phyloP scores from a whole-genome alignment of 2,888 invertebrate species.

The Encarsia formosa region DNA sequence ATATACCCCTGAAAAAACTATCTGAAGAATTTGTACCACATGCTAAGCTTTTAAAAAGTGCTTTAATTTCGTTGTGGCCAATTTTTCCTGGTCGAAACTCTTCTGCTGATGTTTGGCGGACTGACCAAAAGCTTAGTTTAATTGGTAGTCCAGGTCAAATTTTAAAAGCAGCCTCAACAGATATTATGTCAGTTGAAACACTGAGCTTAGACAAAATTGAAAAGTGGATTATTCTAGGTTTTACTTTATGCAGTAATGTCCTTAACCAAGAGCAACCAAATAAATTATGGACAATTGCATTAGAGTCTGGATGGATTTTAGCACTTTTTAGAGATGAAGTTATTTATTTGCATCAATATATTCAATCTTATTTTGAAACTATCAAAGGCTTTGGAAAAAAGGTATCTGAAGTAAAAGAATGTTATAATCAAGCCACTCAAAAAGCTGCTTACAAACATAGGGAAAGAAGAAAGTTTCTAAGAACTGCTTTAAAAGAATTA shows the following conservation, averaged over 20 bases:
- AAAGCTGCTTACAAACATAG: constrained; percentile 89
- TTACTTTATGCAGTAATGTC: constrained; percentile 84
- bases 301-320: constrained; percentile 92
- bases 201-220: constrained; percentile 93
- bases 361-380: constrained; percentile 88
- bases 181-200: constrained; percentile 97
- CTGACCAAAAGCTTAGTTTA: constrained; percentile 87
- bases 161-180: constrained; percentile 89
- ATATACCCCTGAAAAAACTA: constrained; percentile 89
- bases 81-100: constrained; percentile 88
- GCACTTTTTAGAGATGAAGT: constrained; percentile 96
- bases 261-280: constrained; percentile 76
- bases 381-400: constrained; percentile 92
- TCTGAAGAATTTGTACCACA: constrained; percentile 97
- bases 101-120: constrained; percentile 90
- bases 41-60: constrained; percentile 78
- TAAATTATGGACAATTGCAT: constrained; percentile 85
- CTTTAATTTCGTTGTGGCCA: constrained; percentile 80
- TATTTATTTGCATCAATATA: constrained; percentile 89
- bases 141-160: constrained; percentile 93
- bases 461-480: constrained; percentile 91
- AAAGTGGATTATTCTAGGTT: constrained; percentile 94
- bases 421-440: constrained; percentile 83
- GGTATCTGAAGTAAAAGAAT: constrained; percentile 93
- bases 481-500: constrained; percentile 92